Evolutionary conservation across 2,797 vertebrate genomes (phyloP).

Genomic region (Ara ararauna): DNA sequence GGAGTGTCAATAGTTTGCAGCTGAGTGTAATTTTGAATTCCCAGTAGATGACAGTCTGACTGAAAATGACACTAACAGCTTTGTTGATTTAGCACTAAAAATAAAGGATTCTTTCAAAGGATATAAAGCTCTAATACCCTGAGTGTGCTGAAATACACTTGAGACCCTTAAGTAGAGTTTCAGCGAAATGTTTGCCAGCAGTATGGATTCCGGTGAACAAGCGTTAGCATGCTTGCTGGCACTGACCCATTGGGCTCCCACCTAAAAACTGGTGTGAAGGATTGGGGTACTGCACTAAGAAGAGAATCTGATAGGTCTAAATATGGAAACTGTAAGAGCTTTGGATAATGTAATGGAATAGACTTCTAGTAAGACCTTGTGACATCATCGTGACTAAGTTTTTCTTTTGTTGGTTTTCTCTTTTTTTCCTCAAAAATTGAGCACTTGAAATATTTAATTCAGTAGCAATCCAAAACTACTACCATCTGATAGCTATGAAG

Average conservation of each 20-base stretch:
- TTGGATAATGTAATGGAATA: background rate
- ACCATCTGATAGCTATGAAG: constrained; percentile 55
- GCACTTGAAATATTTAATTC: constrained; percentile 28
- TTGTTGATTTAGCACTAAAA: constrained; percentile 87
- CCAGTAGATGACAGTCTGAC: constrained; percentile 83
- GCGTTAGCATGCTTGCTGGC: constrained; percentile 28
- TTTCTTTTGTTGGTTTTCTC: background rate
- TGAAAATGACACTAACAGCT: constrained; percentile 86
- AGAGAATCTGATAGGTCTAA: background rate
- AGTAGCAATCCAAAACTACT: constrained; percentile 37
- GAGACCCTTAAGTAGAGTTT: constrained; percentile 75
- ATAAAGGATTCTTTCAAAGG: constrained; percentile 83
- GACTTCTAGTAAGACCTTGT: background rate
- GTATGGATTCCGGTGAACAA: constrained; percentile 69
- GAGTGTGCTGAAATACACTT: constrained; percentile 77
- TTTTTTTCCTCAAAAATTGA: background rate
- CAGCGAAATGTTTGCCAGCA: constrained; percentile 33
- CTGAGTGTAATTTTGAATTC: constrained; percentile 87
- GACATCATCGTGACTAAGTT: constrained; percentile 31
- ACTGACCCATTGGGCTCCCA: constrained; percentile 44
- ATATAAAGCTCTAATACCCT: constrained; percentile 81
- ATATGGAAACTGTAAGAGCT: constrained; percentile 11
- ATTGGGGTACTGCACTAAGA: background rate
- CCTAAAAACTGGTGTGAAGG: constrained; percentile 21
- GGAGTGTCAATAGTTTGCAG: constrained; percentile 88